These are phyloP conservation scores for Epirrhoe tristata DNA, from an alignment of 2,888 invertebrate species.

Conservation along the genomic window DNA sequence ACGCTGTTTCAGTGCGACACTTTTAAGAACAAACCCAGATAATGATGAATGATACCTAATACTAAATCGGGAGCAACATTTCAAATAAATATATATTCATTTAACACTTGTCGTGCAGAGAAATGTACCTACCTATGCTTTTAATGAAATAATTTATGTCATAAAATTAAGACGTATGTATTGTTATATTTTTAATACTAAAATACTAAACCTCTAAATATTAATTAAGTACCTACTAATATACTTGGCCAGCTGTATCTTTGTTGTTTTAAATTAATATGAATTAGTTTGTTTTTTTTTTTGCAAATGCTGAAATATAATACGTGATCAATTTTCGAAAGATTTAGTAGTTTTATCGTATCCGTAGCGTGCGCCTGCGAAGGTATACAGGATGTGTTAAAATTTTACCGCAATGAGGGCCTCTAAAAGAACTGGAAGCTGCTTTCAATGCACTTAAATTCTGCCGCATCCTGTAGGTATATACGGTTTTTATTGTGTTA, in stretches of 20 bases:
- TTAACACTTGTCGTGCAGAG: not conserved
- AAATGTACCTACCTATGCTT: not conserved
- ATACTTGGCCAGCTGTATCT: not conserved
- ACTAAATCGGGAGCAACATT: conserved; percentile 34
- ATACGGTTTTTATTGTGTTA: not conserved
- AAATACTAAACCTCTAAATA: not conserved
- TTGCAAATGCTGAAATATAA: too few species aligned
- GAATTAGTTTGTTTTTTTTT: too few species aligned
- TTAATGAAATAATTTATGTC: not conserved
- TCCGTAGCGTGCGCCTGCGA: not conserved
- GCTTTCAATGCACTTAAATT: too few species aligned
- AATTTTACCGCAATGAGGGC: too few species aligned
- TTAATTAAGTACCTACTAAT: not conserved
- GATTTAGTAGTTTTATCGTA: not conserved
- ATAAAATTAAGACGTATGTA: not conserved
- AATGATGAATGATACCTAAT: conserved; percentile 10
- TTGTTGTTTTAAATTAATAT: not conserved
- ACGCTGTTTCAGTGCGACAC: too few species aligned
- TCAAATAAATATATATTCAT: conserved; percentile 2
- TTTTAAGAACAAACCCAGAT: not conserved
- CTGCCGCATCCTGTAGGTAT: not conserved
- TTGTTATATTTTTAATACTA: too few species aligned
- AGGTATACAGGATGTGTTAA: not conserved
- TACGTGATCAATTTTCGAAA: too few species aligned
- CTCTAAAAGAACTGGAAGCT: too few species aligned